A percentile compares a stretch with the other conserved stretches of the same genome.
phyloP scores from a whole-genome alignment of 2,888 invertebrate genomes.

The Listrodromus nycthemerus region DNA sequence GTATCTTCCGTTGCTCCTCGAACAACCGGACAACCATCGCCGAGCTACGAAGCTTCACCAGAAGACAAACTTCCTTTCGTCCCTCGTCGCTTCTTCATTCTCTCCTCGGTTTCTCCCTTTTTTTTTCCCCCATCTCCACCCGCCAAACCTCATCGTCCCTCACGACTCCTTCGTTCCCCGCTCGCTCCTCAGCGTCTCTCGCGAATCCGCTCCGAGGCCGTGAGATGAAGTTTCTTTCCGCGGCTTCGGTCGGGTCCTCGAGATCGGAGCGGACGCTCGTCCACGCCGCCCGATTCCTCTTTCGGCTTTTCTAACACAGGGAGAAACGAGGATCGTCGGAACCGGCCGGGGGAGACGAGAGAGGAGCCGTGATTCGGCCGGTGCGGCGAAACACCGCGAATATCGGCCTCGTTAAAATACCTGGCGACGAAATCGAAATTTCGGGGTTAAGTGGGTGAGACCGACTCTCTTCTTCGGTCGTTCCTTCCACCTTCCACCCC shows the following conservation, averaged over 20 bases:
- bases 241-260: conserved; percentile 23
- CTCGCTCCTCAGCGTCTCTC: conserved; percentile 13
- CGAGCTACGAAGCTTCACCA: conserved; percentile 16
- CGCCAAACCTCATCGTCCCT: neutral
- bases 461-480: conserved; percentile 32
- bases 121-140: neutral
- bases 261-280: conserved; percentile 43
- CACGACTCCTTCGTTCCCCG: neutral
- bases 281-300: conserved; percentile 55
- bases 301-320: conserved; percentile 69
- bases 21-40: conserved; percentile 35
- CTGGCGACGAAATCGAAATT: conserved; percentile 84
- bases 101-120: conserved; percentile 2
- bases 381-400: conserved; percentile 73
- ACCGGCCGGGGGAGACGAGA: conserved; percentile 1
- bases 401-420: conserved; percentile 85
- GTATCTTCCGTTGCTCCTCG: conserved; percentile 38
- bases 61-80: conserved; percentile 32
- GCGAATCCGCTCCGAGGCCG: conserved; percentile 19
- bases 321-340: conserved; percentile 15
- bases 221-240: conserved; percentile 40
- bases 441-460: conserved; percentile 80
- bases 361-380: conserved; percentile 45
- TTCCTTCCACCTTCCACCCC: conserved; percentile 28
- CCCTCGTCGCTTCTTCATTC: conserved; percentile 31